These are phyloP conservation scores for Datnioides undecimradiatus DNA, from an alignment of 2,113 vertebrate genomes.

Conservation along the genomic window DNA sequence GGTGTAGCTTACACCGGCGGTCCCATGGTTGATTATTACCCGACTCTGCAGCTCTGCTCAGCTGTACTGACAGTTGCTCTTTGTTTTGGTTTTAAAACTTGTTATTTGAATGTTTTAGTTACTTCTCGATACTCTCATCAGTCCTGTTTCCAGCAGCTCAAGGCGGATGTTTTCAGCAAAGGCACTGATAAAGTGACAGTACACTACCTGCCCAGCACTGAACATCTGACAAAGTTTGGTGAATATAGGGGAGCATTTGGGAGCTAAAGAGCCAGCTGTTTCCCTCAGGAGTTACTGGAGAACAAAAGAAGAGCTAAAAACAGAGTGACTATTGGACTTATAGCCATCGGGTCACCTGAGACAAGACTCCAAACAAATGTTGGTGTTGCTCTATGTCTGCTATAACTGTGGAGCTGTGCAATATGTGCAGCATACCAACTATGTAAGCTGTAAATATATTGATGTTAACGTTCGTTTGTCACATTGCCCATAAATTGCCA, in stretches of 20 bases:
- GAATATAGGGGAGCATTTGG: constrained; percentile 38
- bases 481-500: not conserved
- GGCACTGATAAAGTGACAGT: constrained; percentile 1
- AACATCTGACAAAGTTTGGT: constrained; percentile 41
- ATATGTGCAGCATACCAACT: not conserved
- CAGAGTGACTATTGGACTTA: constrained; percentile 26
- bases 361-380: not conserved
- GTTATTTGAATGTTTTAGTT: not conserved
- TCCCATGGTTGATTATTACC: no score
- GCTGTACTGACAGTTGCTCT: not conserved
- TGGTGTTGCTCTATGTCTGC: not conserved
- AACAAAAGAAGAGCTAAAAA: constrained; percentile 32
- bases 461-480: not conserved
- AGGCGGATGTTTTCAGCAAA: constrained; percentile 18
- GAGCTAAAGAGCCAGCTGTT: constrained; percentile 36
- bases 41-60: not conserved
- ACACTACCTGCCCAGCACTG: not conserved
- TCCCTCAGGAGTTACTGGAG: constrained; percentile 17
- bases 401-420: not conserved
- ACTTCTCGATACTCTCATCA: not conserved
- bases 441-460: not conserved
- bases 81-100: not conserved
- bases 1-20: not conserved
- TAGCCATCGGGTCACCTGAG: not conserved
- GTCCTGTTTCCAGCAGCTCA: constrained; percentile 10